Conservation (phyloP, 2,797 vertebrate genomes). For the Acestrorhynchus altus region DNA sequence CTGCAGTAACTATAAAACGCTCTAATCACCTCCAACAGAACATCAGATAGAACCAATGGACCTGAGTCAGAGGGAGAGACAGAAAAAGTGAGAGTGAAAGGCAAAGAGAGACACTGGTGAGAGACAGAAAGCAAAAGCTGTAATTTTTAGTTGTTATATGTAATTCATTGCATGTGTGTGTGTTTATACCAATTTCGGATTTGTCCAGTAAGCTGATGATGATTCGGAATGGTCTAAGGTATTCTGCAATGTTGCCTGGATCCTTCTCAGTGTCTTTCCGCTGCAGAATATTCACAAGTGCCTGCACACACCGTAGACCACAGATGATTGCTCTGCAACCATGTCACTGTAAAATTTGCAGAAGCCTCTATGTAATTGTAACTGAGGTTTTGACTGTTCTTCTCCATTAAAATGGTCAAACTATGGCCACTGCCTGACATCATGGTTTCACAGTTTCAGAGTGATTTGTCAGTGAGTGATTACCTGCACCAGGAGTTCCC, state of each 20-base stretch:
- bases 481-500: slow-evolving; percentile 90
- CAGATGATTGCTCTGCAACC: neutral
- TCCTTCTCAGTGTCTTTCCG: slow-evolving; percentile 81
- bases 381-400: no score
- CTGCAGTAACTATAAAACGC: slow-evolving; percentile 91
- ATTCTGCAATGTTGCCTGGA: slow-evolving; percentile 80
- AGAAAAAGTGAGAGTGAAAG: slow-evolving; percentile 55
- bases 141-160: no score
- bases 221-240: slow-evolving; percentile 94
- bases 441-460: no score
- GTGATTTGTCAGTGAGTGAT: neutral
- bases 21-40: slow-evolving; percentile 91
- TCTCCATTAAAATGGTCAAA: no score
- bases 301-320: slow-evolving; percentile 70
- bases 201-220: slow-evolving; percentile 95
- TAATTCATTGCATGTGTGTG: no score
- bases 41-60: slow-evolving; percentile 83
- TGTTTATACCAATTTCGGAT: slow-evolving; percentile 87
- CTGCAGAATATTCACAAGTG: slow-evolving; percentile 87
- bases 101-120: neutral
- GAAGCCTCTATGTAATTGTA: no score
- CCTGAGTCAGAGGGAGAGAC: slow-evolving; percentile 71
- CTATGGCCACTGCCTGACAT: no score
- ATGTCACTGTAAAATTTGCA: neutral
- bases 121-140: no score